These are phyloP conservation scores for Gymnorhina tibicen DNA, from an alignment of 2,113 vertebrate genomes.

Conservation along the genomic window DNA sequence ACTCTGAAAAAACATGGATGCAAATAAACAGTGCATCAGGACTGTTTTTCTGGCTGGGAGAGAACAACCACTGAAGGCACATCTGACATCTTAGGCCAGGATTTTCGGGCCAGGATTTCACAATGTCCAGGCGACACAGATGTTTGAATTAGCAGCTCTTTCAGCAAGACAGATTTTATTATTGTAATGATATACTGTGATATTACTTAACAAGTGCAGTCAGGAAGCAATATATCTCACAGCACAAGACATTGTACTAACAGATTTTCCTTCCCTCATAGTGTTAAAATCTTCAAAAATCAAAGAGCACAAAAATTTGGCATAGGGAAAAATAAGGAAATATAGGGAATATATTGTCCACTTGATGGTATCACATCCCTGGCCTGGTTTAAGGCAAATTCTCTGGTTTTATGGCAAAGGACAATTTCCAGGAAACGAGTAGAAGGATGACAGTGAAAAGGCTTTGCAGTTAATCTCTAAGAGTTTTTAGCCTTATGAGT, in stretches of 20 bases:
- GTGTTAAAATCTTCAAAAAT: neutral
- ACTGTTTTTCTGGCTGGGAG: neutral
- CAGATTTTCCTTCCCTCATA: neutral
- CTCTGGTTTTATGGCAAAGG: neutral
- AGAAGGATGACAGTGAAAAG: neutral
- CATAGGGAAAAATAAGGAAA: neutral
- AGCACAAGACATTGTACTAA: neutral
- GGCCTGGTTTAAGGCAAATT: neutral
- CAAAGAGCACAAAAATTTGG: neutral
- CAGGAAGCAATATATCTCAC: neutral
- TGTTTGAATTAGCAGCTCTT: neutral
- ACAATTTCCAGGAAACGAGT: neutral
- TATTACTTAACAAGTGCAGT: neutral
- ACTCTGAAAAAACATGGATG: neutral
- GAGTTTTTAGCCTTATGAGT: neutral
- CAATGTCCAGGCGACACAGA: neutral
- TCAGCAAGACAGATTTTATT: neutral
- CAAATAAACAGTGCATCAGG: neutral
- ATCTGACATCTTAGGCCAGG: neutral
- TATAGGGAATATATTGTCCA: neutral
- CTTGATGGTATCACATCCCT: neutral
- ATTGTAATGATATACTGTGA: neutral
- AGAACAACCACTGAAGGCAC: accelerated
- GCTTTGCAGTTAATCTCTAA: neutral
- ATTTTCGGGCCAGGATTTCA: neutral